phyloP scores from a whole-genome alignment of 2,888 invertebrate species.

The Netelia virgata region DNA sequence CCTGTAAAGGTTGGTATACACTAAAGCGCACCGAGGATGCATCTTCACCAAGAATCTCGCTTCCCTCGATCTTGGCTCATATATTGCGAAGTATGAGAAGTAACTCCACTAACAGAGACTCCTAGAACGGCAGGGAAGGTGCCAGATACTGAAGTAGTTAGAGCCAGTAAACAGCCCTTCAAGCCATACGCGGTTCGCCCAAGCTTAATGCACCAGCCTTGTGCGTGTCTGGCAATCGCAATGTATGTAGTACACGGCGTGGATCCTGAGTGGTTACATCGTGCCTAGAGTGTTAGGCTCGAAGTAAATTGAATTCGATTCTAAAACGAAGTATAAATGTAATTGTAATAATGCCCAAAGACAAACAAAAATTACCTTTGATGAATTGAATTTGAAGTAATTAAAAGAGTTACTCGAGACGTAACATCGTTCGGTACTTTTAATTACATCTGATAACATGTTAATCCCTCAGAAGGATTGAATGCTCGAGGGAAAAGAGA shows the following conservation, averaged over 20 bases:
- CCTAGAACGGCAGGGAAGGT: background rate
- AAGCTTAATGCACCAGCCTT: background rate
- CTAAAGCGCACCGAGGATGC: background rate
- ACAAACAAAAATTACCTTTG: no score
- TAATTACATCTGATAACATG: no score
- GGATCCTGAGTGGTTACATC: conserved; percentile 24
- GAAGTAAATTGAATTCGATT: background rate
- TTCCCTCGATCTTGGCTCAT: conserved; percentile 21
- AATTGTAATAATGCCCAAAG: background rate
- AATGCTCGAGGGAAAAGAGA: no score
- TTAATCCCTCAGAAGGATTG: no score
- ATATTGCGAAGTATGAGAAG: conserved; percentile 28
- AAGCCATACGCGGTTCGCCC: conserved; percentile 17
- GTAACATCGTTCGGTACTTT: no score
- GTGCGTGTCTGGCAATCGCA: conserved; percentile 23
- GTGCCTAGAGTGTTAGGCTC: background rate
- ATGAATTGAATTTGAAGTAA: no score
- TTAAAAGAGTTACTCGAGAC: no score
- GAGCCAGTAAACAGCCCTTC: conserved; percentile 44
- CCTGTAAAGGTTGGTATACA: background rate
- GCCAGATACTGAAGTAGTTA: conserved; percentile 46
- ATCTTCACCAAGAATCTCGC: conserved; percentile 11
- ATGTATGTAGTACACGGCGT: conserved; percentile 27
- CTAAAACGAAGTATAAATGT: background rate
- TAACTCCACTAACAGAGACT: conserved; percentile 12